Conservation (phyloP, 2,797 vertebrate genomes). For the Lophius americanus region DNA sequence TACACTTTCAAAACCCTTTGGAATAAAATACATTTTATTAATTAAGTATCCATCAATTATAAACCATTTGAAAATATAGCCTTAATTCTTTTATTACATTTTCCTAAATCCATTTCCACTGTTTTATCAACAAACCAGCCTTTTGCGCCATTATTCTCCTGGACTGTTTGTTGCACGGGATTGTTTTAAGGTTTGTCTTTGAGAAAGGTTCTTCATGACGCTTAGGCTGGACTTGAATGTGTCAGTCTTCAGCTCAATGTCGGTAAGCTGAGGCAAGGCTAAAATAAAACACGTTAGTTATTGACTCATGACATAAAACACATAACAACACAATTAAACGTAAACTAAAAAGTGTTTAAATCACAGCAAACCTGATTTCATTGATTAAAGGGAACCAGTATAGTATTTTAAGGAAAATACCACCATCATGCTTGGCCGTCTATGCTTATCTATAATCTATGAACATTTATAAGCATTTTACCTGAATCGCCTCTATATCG, state of each 20-base stretch:
- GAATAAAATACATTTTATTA: background rate
- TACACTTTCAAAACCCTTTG: background rate
- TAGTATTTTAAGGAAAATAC: background rate
- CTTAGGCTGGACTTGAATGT: constrained; percentile 1
- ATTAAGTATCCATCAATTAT: too few relatives aligned
- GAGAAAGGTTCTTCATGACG: background rate
- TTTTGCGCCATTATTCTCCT: too few relatives aligned
- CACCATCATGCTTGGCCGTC: background rate
- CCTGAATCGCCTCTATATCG: background rate
- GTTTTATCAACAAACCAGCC: background rate
- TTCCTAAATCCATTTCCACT: too few relatives aligned
- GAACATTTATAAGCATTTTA: background rate
- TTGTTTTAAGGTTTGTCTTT: background rate
- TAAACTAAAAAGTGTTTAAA: constrained; percentile 18
- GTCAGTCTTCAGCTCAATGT: constrained; percentile 22
- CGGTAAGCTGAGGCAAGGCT: constrained; percentile 5
- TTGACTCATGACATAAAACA: constrained; percentile 36
- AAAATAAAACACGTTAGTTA: constrained; percentile 29
- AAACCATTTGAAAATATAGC: too few relatives aligned
- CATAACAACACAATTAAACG: constrained; percentile 11
- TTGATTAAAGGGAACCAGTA: constrained; percentile 12
- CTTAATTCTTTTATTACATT: background rate
- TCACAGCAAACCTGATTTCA: constrained; percentile 17
- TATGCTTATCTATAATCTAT: background rate
- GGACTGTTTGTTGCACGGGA: background rate